Evolutionary conservation across 2,888 invertebrate species (phyloP), one percentile per base, ranked within the genome.

Genomic region (Silvanus unidentatus): DNA sequence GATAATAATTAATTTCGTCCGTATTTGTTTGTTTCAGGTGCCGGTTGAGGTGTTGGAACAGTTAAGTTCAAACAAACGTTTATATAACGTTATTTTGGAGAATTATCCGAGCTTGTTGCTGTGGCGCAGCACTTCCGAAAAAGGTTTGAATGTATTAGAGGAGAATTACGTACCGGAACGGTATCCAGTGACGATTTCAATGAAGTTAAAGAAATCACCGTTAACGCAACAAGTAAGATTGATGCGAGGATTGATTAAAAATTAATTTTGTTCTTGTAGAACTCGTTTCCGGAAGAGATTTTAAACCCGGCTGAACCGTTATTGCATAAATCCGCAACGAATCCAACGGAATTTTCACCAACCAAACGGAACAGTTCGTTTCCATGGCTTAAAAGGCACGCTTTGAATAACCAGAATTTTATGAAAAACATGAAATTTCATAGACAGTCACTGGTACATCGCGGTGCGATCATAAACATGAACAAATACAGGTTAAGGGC

Each of bases 401-500:
- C 81, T 51, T 72, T 77, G 12, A 75, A 78, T 1, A 55, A 80
- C 59, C 83, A 82, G 43, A 80, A 86, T 59, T 87, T 86, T 62
- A 77, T 87, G 47, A 84, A 81, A 66, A 81, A 85, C 59, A 75
- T 86, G 44, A 77, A 80, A 58, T 76, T 86, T 63, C 88, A 88
- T 55, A 76, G 88, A 52, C 88, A 87, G 63, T 88, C 88, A 0
- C 82, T 92, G 52, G 87, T 90, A 69, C 90, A 91, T 68, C 81
- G 91, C 38, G 89, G 88, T 35, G 90, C 91, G 3, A 85, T 90
- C 75, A 71, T 92, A 44, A 90, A 88, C 66, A 84, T 87, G 44
- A 84, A 85, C 60, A 81, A 86, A 52, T 92, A 92, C 69, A 78
- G 84, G 43, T 71, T 92, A 47, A 78, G 87, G 50, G 91, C 93